phyloP scores from a whole-genome alignment of 2,888 invertebrate species.

The Drosophila pseudotalamancana region DNA sequence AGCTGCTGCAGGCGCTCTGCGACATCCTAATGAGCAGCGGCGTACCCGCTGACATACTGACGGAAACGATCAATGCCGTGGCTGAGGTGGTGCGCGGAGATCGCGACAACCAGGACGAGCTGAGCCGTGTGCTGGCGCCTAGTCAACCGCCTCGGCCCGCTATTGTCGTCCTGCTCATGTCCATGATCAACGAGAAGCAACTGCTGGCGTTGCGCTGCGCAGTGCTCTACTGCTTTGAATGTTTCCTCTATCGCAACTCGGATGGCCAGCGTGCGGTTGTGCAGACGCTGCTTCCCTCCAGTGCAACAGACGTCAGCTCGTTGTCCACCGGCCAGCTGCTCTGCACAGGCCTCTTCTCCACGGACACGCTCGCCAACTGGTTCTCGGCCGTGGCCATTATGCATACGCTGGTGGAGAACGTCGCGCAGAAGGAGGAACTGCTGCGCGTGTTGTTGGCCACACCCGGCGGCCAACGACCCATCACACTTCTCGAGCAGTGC shows the following conservation, averaged over 20 bases:
- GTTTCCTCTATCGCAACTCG: conserved; percentile 97
- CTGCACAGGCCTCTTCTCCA: conserved; percentile 95
- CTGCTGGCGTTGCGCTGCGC: conserved; percentile 95
- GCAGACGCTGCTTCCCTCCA: conserved; percentile 95
- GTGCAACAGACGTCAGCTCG: conserved; percentile 89
- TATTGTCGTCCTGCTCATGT: conserved; percentile 97
- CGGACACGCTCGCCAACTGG: conserved; percentile 96
- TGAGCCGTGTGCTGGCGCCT: conserved; percentile 95
- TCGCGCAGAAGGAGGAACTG: conserved; percentile 94
- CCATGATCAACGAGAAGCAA: conserved; percentile 99
- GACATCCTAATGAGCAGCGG: conserved; percentile 97
- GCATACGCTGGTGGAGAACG: conserved; percentile 94
- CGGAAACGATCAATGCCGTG: conserved; percentile 97
- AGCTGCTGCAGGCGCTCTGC: conserved; percentile 92
- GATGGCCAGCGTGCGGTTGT: conserved; percentile 94
- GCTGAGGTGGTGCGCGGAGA: conserved; percentile 96
- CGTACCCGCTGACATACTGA: conserved; percentile 97
- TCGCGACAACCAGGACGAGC: conserved; percentile 94
- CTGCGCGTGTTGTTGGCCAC: conserved; percentile 95
- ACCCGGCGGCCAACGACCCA: conserved; percentile 92
- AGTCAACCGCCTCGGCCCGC: conserved; percentile 97
- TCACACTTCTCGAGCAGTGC: conserved; percentile 95
- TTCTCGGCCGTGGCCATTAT: conserved; percentile 96
- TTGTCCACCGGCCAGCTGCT: conserved; percentile 94
- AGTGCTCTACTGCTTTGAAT: conserved; percentile 98